A percentile compares a stretch with the other conserved stretches of the same genome.
Evolutionary conservation across 2,797 vertebrate species (phyloP).

Genomic region (Lepus townsendii): DNA sequence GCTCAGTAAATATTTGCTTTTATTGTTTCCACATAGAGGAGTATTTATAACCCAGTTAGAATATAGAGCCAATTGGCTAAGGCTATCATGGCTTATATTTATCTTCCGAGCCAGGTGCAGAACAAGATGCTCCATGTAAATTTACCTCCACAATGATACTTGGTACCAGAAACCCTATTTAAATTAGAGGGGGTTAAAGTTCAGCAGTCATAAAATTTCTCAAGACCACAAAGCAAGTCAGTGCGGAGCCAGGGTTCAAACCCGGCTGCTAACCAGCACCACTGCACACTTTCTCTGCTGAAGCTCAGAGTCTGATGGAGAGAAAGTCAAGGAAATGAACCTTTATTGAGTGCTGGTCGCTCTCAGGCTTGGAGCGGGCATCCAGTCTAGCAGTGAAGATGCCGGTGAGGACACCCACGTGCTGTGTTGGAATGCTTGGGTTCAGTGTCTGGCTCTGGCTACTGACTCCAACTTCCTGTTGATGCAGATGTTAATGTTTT

Average conservation of each 20-base stretch:
- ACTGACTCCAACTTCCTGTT: no score
- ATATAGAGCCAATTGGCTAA: not conserved
- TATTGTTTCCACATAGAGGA: slow-evolving; percentile 1
- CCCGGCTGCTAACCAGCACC: not conserved
- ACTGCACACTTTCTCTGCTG: not conserved
- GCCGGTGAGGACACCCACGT: no score
- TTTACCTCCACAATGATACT: not conserved
- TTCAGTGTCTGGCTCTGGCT: no score
- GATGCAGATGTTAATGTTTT: no score
- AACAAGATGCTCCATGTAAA: not conserved
- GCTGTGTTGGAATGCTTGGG: no score
- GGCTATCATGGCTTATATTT: not conserved
- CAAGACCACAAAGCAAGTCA: not conserved
- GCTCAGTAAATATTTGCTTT: not conserved
- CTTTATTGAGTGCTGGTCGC: not conserved
- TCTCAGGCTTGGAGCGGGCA: no score
- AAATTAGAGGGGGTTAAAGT: not conserved
- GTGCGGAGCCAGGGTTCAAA: not conserved
- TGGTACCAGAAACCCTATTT: not conserved
- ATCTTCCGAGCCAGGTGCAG: not conserved
- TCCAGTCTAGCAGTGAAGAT: no score
- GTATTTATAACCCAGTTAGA: not conserved
- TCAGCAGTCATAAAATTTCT: not conserved
- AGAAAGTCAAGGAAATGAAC: not conserved
- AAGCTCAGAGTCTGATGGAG: not conserved